Percentiles rank a stretch among this genome's conserved stretches.
These are phyloP conservation scores for Semotilus atromaculatus DNA, from an alignment of 2,797 vertebrate genomes.

Conservation along the genomic window DNA sequence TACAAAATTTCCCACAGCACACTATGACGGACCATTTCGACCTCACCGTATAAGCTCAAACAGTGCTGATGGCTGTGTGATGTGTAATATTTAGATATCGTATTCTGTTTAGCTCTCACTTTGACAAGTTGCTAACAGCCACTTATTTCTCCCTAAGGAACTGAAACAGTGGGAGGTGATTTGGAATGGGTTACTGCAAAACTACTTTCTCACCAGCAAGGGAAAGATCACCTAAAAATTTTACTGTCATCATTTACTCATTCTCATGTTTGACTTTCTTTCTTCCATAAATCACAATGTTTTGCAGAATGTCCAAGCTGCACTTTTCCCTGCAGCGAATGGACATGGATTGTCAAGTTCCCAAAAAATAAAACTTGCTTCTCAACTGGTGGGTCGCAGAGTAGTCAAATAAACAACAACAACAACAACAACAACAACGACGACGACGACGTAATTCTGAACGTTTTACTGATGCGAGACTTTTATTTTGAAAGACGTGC, in stretches of 20 bases:
- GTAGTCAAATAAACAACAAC: background rate
- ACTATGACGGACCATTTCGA: background rate
- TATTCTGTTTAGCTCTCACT: conserved; percentile 1
- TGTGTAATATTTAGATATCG: background rate
- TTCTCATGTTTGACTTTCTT: background rate
- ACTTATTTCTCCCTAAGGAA: background rate
- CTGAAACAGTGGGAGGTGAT: background rate
- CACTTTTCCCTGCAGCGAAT: background rate
- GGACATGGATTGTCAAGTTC: background rate
- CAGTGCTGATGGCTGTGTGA: background rate
- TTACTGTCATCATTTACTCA: background rate
- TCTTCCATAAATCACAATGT: background rate
- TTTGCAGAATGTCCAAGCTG: background rate
- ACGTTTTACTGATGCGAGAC: background rate
- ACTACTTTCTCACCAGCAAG: background rate
- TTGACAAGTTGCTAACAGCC: conserved; percentile 1
- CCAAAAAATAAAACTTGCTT: background rate
- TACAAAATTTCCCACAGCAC: background rate
- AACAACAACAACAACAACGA: background rate
- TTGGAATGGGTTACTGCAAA: background rate
- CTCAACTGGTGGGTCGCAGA: background rate
- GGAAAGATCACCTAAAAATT: conserved; percentile 7
- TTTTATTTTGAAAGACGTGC: background rate
- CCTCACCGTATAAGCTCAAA: background rate
- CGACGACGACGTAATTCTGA: background rate